Evolutionary conservation across 1,140 invertebrate species (phyloP).

Genomic region (Maniola jurtina): DNA sequence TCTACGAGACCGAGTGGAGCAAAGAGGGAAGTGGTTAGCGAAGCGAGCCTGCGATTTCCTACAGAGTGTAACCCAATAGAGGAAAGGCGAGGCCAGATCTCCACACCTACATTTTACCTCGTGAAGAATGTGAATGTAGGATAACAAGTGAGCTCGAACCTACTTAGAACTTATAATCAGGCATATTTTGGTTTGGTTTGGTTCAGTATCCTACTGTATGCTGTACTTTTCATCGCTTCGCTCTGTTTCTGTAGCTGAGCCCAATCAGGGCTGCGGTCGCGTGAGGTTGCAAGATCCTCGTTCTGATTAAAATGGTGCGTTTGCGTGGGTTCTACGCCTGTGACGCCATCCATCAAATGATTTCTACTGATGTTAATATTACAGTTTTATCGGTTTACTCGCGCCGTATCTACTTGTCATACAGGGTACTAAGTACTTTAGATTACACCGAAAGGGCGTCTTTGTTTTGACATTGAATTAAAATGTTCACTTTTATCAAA

Average conservation of each 20-base stretch:
- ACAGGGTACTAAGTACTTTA: background rate
- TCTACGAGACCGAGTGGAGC: no score
- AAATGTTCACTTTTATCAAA: no score
- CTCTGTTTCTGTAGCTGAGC: background rate
- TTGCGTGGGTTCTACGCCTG: slow-evolving; percentile 50
- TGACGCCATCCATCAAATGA: slow-evolving; percentile 53
- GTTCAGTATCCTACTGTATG: no score
- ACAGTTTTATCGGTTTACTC: slow-evolving; percentile 23
- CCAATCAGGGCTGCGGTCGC: slow-evolving; percentile 39
- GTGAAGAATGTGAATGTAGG: no score
- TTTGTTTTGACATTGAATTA: background rate
- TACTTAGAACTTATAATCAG: no score
- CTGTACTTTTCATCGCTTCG: background rate
- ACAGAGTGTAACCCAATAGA: no score
- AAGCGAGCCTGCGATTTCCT: no score
- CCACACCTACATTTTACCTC: no score
- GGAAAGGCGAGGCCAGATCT: no score
- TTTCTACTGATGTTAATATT: slow-evolving; percentile 35
- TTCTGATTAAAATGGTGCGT: slow-evolving; percentile 57
- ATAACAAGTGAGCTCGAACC: no score
- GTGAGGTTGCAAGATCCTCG: slow-evolving; percentile 58
- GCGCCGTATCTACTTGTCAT: background rate
- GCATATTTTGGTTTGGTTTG: no score
- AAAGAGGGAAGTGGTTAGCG: no score
- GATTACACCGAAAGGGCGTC: background rate